phyloP scores from a whole-genome alignment of 1,140 invertebrate genomes.

The Cydia amplana region DNA sequence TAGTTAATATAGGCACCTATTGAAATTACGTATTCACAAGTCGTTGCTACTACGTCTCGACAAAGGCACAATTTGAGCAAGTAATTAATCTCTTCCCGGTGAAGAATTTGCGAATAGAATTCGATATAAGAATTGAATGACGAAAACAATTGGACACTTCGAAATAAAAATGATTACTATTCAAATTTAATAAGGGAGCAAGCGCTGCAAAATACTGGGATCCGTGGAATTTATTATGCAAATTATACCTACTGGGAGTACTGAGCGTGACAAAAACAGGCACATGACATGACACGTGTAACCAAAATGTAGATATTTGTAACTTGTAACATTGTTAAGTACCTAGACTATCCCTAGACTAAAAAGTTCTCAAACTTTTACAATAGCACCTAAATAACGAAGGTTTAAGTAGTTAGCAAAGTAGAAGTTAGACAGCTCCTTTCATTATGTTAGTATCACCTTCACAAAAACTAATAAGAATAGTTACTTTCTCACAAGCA shows the following conservation, averaged over 20 bases:
- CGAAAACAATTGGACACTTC: constrained; percentile 21
- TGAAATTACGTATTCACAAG: constrained; percentile 52
- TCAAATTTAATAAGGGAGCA: constrained; percentile 23
- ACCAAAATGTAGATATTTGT: too few relatives aligned
- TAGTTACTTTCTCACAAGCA: not conserved
- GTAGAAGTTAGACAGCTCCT: not conserved
- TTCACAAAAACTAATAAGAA: not conserved
- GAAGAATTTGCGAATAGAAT: constrained; percentile 43
- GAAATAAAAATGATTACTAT: constrained; percentile 30
- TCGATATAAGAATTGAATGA: constrained; percentile 29
- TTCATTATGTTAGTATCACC: not conserved
- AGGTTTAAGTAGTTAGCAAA: not conserved
- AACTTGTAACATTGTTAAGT: not conserved
- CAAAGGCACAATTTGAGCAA: constrained; percentile 44
- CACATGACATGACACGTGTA: not conserved
- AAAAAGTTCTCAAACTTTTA: not conserved
- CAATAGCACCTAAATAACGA: not conserved
- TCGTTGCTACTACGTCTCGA: constrained; percentile 38
- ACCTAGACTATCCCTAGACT: not conserved
- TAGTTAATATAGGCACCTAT: constrained; percentile 33
- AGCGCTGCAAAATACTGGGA: constrained; percentile 12
- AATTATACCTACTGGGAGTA: constrained; percentile 16
- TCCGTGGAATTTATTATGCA: constrained; percentile 29
- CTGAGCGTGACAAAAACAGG: constrained; percentile 18
- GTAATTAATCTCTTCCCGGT: constrained; percentile 44